These are phyloP conservation scores for Genyomyrus donnyi DNA, from an alignment of 2,113 vertebrate genomes.

Conservation along the genomic window DNA sequence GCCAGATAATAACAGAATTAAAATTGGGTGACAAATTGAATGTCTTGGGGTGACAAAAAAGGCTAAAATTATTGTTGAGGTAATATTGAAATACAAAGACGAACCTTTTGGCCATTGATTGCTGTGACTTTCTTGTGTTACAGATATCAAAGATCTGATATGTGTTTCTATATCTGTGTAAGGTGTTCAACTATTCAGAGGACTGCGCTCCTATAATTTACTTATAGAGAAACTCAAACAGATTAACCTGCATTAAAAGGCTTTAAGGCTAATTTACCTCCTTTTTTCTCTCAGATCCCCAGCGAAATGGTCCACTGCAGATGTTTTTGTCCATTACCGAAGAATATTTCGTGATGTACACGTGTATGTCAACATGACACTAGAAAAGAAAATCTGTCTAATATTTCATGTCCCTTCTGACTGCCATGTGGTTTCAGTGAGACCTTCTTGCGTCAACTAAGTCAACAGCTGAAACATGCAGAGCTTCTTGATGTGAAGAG, in stretches of 20 bases:
- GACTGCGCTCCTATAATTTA: not conserved
- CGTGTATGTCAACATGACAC: not conserved
- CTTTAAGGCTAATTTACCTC: not conserved
- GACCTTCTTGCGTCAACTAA: not conserved
- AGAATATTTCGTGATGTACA: not conserved
- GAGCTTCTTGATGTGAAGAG: not conserved
- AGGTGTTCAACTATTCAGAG: not conserved
- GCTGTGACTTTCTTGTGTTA: not conserved
- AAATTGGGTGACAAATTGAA: not conserved
- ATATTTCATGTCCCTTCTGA: not conserved
- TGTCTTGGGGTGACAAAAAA: not conserved
- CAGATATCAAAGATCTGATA: not conserved
- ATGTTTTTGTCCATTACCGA: not conserved
- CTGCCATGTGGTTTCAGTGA: not conserved
- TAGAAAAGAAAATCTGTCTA: not conserved
- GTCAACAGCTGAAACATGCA: not conserved
- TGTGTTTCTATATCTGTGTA: not conserved
- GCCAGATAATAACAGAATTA: not conserved
- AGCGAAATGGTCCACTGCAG: not conserved
- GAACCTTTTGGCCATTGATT: not conserved
- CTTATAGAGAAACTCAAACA: not conserved
- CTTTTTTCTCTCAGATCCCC: not conserved
- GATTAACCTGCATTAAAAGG: not conserved
- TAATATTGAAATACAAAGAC: not conserved
- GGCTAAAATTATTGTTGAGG: not conserved